These are phyloP conservation scores for Ypsolopha scabrella DNA, from an alignment of 2,888 invertebrate species.

Conservation along the genomic window DNA sequence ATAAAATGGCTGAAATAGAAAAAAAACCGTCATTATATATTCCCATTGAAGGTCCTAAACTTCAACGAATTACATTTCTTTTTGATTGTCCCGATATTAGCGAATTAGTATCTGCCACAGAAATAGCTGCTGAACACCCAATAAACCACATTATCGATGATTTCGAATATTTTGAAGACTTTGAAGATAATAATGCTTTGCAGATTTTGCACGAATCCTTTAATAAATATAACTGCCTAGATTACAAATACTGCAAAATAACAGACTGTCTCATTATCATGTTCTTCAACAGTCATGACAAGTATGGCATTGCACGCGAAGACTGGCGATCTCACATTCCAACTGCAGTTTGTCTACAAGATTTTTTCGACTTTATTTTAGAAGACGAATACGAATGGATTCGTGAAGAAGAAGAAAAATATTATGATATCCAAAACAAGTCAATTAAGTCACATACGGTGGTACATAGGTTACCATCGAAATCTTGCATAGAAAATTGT, in stretches of 20 bases:
- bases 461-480: not conserved
- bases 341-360: constrained; percentile 64
- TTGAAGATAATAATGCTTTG: constrained; percentile 31
- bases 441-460: constrained; percentile 4
- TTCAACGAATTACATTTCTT: constrained; percentile 25
- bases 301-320: constrained; percentile 42
- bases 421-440: constrained; percentile 30
- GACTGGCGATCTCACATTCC: constrained; percentile 58
- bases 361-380: constrained; percentile 64
- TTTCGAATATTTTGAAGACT: constrained; percentile 55
- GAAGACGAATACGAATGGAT: constrained; percentile 64
- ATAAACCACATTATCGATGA: constrained; percentile 45
- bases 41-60: too few relatives aligned
- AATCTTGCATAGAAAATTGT: constrained; percentile 36
- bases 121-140: constrained; percentile 41
- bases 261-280: constrained; percentile 51
- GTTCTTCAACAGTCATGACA: constrained; percentile 54
- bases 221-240: constrained; percentile 48
- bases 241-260: constrained; percentile 58
- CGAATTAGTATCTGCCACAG: constrained; percentile 49
- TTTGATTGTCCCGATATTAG: constrained; percentile 57
- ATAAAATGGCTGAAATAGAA: too few relatives aligned
- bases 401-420: constrained; percentile 41
- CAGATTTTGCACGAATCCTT: constrained; percentile 47
- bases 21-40: too few relatives aligned